Percentiles rank a stretch among this genome's conserved stretches.
Evolutionary conservation across 2,113 vertebrate species (phyloP).

Genomic region (Nibea albiflora): DNA sequence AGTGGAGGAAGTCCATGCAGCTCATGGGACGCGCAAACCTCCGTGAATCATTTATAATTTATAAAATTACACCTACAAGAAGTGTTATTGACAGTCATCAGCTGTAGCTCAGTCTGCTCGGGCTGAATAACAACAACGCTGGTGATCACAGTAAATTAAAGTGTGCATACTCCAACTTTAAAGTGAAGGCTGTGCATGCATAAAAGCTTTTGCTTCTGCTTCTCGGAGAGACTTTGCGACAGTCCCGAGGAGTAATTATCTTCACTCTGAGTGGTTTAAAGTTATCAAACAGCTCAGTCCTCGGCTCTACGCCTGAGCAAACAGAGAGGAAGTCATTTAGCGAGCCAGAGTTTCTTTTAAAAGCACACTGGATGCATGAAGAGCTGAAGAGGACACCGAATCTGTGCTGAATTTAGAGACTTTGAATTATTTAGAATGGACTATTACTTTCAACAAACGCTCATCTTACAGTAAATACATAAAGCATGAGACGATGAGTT

Average conservation of each 20-base stretch:
- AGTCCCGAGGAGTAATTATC: constrained; percentile 41
- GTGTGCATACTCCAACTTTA: not conserved
- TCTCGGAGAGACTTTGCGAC: not conserved
- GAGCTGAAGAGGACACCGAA: not conserved
- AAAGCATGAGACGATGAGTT: not conserved
- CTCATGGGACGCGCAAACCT: not conserved
- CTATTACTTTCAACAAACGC: not conserved
- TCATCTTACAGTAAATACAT: not conserved
- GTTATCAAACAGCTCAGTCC: constrained; percentile 35
- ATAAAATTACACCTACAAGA: not conserved
- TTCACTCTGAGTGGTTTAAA: constrained; percentile 36
- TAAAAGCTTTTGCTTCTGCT: not conserved
- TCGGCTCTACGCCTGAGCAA: constrained; percentile 30
- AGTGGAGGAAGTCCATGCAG: not conserved
- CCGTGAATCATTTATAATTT: not conserved
- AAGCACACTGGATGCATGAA: constrained; percentile 17
- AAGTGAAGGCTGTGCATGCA: not conserved
- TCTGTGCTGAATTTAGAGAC: not conserved
- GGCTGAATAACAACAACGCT: not conserved
- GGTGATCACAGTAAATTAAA: not conserved
- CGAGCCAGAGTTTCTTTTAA: constrained; percentile 25
- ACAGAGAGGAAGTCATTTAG: constrained; percentile 38
- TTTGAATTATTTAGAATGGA: not conserved
- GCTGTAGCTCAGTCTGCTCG: not conserved
- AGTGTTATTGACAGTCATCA: not conserved